phyloP scores from a whole-genome alignment of 2,888 invertebrate genomes.

The Copidosoma aretas region DNA sequence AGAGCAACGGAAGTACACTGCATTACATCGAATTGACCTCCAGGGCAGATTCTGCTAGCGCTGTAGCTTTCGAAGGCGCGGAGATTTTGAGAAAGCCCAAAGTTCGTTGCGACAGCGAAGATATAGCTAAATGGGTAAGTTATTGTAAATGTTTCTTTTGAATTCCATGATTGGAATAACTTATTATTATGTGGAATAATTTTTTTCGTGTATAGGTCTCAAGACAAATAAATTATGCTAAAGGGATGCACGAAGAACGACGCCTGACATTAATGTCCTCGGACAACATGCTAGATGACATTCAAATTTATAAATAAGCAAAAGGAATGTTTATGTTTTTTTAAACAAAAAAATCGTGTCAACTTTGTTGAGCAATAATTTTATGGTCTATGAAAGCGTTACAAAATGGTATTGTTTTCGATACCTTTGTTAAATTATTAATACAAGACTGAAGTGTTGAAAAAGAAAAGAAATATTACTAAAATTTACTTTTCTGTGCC shows the following conservation, averaged over 20 bases:
- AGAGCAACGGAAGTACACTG: conserved; percentile 63
- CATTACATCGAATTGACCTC: conserved; percentile 76
- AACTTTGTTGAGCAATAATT: conserved; percentile 11
- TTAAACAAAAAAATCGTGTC: conserved; percentile 17
- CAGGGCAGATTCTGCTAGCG: conserved; percentile 57
- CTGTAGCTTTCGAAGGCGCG: conserved; percentile 62
- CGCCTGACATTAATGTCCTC: conserved; percentile 72
- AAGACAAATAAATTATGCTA: conserved; percentile 87
- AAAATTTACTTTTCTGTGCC: conserved; percentile 6
- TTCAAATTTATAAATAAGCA: conserved; percentile 57
- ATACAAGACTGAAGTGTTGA: conserved; percentile 37
- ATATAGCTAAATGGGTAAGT: conserved; percentile 71
- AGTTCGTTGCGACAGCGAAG: conserved; percentile 78
- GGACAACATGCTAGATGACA: conserved; percentile 60
- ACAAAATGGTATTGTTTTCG: conserved; percentile 5
- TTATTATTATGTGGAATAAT: not conserved
- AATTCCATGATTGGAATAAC: not conserved
- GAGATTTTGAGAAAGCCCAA: conserved; percentile 73
- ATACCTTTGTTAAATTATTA: conserved; percentile 28
- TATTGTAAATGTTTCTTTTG: not conserved
- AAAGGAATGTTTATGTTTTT: conserved; percentile 1
- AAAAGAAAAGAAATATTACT: conserved; percentile 29
- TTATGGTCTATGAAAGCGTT: not conserved
- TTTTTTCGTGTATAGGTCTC: conserved; percentile 64
- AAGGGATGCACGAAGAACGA: conserved; percentile 82